Conservation (phyloP, 2,888 invertebrate genomes). For the Melinaea menophilus region DNA sequence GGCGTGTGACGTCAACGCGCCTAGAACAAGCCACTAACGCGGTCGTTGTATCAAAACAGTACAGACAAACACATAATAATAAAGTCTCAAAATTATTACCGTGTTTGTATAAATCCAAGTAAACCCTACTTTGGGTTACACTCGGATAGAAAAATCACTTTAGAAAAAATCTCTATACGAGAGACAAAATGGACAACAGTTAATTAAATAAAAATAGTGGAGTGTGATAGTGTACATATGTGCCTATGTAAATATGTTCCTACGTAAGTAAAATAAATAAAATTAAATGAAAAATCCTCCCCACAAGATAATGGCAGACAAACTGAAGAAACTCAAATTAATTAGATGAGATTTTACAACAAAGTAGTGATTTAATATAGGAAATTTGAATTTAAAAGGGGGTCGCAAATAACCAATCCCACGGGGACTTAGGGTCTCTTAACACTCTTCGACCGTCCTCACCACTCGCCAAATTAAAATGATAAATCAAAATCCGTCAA, state of each 20-base stretch:
- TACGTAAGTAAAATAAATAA: neutral
- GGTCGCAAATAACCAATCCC: conserved; percentile 47
- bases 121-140: conserved; percentile 6
- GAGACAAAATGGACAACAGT: too few relatives aligned
- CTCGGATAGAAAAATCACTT: neutral
- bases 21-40: conserved; percentile 41
- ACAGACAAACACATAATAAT: conserved; percentile 32
- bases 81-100: conserved; percentile 29
- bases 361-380: conserved; percentile 61
- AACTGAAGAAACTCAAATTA: conserved; percentile 23
- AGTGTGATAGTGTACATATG: neutral
- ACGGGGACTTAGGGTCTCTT: conserved; percentile 43
- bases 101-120: conserved; percentile 28
- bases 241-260: neutral
- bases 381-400: conserved; percentile 60
- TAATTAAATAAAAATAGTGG: too few relatives aligned
- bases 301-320: neutral
- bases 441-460: conserved; percentile 58
- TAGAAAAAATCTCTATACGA: neutral
- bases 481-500: conserved; percentile 74
- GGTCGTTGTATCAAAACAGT: conserved; percentile 41
- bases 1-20: conserved; percentile 59
- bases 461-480: conserved; percentile 71
- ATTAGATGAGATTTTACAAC: conserved; percentile 47
- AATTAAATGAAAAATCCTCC: neutral